phyloP scores from a whole-genome alignment of 2,113 vertebrate species.

The Microtus montanus region DNA sequence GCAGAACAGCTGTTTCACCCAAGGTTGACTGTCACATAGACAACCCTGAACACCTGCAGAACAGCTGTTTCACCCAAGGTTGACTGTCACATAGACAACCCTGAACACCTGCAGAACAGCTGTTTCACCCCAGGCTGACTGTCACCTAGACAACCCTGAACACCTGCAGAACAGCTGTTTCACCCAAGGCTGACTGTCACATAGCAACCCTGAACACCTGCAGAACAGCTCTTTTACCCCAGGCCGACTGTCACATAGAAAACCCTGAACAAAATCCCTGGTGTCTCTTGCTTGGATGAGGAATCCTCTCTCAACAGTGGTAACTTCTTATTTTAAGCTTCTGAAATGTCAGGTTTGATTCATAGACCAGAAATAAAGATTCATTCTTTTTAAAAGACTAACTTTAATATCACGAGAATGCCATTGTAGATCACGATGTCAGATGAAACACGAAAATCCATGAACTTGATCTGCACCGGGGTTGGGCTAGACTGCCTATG shows the following conservation, averaged over 20 bases:
- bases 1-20: not conserved
- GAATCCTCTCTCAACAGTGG: constrained; percentile 17
- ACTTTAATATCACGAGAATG: constrained; percentile 4
- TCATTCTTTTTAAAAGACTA: constrained; percentile 7
- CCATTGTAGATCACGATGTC: not conserved
- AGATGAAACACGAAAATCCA: constrained; percentile 12
- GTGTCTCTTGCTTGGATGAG: constrained; percentile 14
- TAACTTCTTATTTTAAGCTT: constrained; percentile 22
- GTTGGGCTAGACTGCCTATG: not conserved
- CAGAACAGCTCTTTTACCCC: not conserved
- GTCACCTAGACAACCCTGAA: not conserved
- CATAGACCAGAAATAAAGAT: not conserved
- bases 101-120: not conserved
- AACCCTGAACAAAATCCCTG: not conserved
- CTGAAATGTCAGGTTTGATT: constrained; percentile 21
- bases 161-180: not conserved
- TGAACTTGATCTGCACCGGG: not conserved
- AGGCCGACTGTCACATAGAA: not conserved
- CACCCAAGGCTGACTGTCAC: not conserved
- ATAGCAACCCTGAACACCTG: not conserved
- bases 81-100: not conserved
- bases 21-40: not conserved
- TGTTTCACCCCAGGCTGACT: not conserved
- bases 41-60: not conserved
- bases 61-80: not conserved